These are phyloP conservation scores for Adrianichthys oophorus DNA, from an alignment of 2,797 vertebrate species.

Conservation along the genomic window DNA sequence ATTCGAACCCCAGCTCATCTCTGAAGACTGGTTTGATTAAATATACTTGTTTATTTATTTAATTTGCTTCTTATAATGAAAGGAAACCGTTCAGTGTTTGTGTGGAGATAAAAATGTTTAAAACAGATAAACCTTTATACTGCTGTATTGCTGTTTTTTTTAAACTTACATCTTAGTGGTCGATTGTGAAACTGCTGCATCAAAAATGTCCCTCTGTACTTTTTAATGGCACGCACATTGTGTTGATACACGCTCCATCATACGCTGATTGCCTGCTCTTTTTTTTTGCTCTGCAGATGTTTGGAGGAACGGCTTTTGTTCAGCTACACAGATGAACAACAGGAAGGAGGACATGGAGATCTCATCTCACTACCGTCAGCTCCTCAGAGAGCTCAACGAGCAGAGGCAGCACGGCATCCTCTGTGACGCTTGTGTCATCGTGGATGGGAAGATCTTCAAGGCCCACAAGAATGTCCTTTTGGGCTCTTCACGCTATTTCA, in stretches of 20 bases:
- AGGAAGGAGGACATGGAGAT: slow-evolving; percentile 99
- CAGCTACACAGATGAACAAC: slow-evolving; percentile 92
- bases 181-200: not conserved
- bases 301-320: slow-evolving; percentile 78
- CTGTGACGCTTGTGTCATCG: slow-evolving; percentile 93
- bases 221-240: not conserved
- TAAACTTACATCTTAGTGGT: slow-evolving; percentile 2
- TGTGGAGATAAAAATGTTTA: slow-evolving; percentile 1
- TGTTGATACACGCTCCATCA: slow-evolving; percentile 2
- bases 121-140: not conserved
- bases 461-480: slow-evolving; percentile 97
- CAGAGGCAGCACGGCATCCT: slow-evolving; percentile 96
- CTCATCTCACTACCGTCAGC: slow-evolving; percentile 94
- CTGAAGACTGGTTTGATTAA: slow-evolving; percentile 52
- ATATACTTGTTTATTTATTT: slow-evolving; percentile 26
- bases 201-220: not conserved
- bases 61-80: slow-evolving; percentile 19
- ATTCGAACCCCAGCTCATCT: slow-evolving; percentile 50
- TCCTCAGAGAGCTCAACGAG: slow-evolving; percentile 95
- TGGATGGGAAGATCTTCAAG: slow-evolving; percentile 97
- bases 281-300: slow-evolving; percentile 59
- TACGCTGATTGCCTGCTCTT: slow-evolving; percentile 8
- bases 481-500: slow-evolving; percentile 97
- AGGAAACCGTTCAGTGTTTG: slow-evolving; percentile 11
- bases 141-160: slow-evolving; percentile 3